A percentile compares a stretch with the other conserved stretches of the same genome.
phyloP scores from a whole-genome alignment of 23 tunicate genomes.

The Diplosoma virens region DNA sequence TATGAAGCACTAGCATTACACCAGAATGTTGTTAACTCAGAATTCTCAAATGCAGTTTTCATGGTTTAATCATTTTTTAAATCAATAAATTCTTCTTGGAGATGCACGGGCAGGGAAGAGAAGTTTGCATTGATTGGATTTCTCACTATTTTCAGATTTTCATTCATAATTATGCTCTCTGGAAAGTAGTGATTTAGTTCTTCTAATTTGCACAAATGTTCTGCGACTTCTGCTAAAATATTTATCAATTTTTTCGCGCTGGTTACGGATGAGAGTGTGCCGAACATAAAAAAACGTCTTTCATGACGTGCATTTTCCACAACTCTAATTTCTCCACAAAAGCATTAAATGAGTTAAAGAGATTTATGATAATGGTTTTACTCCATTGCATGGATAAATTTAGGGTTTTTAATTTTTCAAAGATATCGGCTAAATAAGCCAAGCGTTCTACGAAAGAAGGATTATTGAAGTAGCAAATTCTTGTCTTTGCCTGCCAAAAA shows the following conservation, averaged over 20 bases:
- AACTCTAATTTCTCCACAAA: constrained; percentile 24
- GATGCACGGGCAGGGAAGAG: constrained; percentile 24
- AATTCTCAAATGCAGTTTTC: constrained; percentile 9
- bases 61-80: neutral
- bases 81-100: too few relatives aligned
- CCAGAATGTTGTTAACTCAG: constrained; percentile 21
- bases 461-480: neutral
- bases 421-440: too few relatives aligned
- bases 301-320: too few relatives aligned
- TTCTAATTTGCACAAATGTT: constrained; percentile 23
- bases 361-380: constrained; percentile 14
- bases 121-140: constrained; percentile 32
- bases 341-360: constrained; percentile 10
- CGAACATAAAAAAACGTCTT: constrained; percentile 12
- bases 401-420: constrained; percentile 1
- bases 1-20: too few relatives aligned
- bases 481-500: neutral
- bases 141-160: constrained; percentile 23
- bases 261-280: constrained; percentile 13
- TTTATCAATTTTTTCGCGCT: constrained; percentile 15
- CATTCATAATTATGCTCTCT: constrained; percentile 26
- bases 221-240: too few relatives aligned
- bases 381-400: constrained; percentile 26
- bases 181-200: constrained; percentile 30
- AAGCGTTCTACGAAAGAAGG: neutral